These are phyloP conservation scores for Hermetia illucens DNA, from an alignment of 1,140 invertebrate species.

Conservation along the genomic window DNA sequence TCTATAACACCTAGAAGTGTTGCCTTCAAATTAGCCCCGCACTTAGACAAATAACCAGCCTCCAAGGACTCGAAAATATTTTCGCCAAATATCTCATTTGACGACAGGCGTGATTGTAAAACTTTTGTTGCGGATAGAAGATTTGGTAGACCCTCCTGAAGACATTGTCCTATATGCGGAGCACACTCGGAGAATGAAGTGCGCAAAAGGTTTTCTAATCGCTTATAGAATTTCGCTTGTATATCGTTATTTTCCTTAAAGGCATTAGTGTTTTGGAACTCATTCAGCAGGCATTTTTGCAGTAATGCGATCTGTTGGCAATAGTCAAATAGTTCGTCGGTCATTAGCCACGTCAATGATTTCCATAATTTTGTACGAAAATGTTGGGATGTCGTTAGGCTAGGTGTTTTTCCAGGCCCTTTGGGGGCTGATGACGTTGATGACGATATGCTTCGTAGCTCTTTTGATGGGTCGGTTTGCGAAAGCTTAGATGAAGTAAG, in stretches of 20 bases:
- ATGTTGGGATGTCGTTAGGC: constrained; percentile 51
- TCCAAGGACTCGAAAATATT: constrained; percentile 22
- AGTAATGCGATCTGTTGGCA: constrained; percentile 48
- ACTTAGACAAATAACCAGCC: constrained; percentile 26
- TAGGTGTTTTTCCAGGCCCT: constrained; percentile 50
- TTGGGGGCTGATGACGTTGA: constrained; percentile 18
- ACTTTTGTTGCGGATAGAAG: constrained; percentile 23
- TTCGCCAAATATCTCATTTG: constrained; percentile 22
- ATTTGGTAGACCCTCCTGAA: constrained; percentile 36
- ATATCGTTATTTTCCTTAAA: constrained; percentile 18
- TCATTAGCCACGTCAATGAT: constrained; percentile 62
- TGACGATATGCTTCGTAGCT: too few relatives aligned
- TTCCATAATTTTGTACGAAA: constrained; percentile 63
- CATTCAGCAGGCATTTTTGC: constrained; percentile 19
- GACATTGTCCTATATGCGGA: constrained; percentile 31
- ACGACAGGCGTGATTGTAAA: constrained; percentile 20
- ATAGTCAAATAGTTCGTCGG: constrained; percentile 49
- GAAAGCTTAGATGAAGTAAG: too few relatives aligned
- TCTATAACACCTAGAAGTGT: constrained; percentile 21
- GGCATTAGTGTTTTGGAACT: constrained; percentile 20
- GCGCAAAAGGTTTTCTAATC: constrained; percentile 17
- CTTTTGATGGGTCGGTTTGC: too few relatives aligned
- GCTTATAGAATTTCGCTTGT: constrained; percentile 20
- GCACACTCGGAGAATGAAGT: constrained; percentile 21
- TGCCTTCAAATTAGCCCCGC: constrained; percentile 24